Base-by-base conservation (phyloP, 2,888 invertebrate species). In the Schizaphis graminum region DNA sequence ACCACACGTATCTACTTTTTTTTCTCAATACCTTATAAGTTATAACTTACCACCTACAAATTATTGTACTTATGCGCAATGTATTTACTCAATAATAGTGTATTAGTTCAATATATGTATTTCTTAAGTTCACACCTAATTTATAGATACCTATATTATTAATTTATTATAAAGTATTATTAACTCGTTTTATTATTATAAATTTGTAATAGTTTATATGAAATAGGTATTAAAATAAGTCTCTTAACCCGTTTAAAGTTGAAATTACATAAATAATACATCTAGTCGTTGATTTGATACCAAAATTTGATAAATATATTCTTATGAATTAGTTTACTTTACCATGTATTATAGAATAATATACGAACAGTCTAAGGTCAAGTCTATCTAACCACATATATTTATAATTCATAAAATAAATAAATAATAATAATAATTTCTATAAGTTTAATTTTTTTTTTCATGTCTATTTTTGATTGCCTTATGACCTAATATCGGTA, bases 401-500 rank as follows among this genome's bases (percentile, higher is more conserved):
- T 7, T 35, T 16, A 16, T 77, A 35, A 35, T 77, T 77, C 35
- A 41, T 21, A 77, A 77, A 77, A 35, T 77, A 35, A 77, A 35
- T 7, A 77, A 77, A 77, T 21, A 77, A 8, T 35, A 77, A 8
- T 35, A 21, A 77, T 5, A 77, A 77, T 92, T 92, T 86, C 61
- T 0, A 49, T 35, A 87, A 21, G 67, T 67, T 57, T 28, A 35
- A 21, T n/a, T 87, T 92, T n/a, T n/a, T 90, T 91, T 87, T 61
- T 47, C 24, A 35, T 41, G 21, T 92, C 86, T n/a, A 35, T 47
- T 13, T 57, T 91, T 41, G 67, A 92, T 92, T 92, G 53, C 49
- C 67, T 88, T 88, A 28, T 88, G 41, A 88, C 92, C 92, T 88
- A 44, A 88, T 88, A 92, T 67, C 53, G 41, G 11, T 21, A 88